Base-by-base conservation (phyloP, 30 jellyfish, hydroid and myxozoan species). In the Chrysaora quinquecirrha region DNA sequence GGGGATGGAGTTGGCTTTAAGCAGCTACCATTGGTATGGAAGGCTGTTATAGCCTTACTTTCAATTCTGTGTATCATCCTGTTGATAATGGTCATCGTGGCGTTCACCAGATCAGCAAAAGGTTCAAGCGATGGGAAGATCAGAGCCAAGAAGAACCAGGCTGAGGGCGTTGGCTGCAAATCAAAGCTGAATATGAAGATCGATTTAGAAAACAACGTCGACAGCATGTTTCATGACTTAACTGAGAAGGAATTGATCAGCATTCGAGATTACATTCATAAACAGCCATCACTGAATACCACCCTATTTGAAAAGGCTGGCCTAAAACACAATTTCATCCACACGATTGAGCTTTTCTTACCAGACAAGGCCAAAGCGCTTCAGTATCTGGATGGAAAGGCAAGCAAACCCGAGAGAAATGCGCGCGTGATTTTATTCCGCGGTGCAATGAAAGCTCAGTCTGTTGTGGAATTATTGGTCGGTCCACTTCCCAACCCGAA, bases 381-480 rank as follows among this genome's bases (percentile, higher is more conserved):
- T 75, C 31, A 22, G 12, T 77, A 47, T 48, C 82, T 86, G 10
- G 90, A 86, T 71, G 22, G 30, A 9, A 58, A 71, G 32, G 90
- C 85, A 11, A 43, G 82, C n/a, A 75, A n/a, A 60, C 96, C 92
- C n/a, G 48, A 68, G 11, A 54, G 96, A 52, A 65, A 35, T 30
- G 90, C 96, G 49, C 30, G 90, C 12, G 96, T 58, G n/a, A 69
- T 86, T 7, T 50, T 86, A 1, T 34, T 86, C 56, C 83, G 76
- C 32, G 96, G 96, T 1, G 48, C 35, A 1, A 56, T 54, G 0
- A 65, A 27, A 19, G 64, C 11, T 12, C 87, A 89, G 48, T 43
- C 20, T 31, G 84, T 86, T 4, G 48, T 49, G 49, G 96, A 86
- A 58, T 86, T 64, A 76, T 61, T 86, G 3, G 96, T 76, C n/a